Evolutionary conservation across 2,888 invertebrate genomes (phyloP).

Genomic region (Rhodophaea formosa): DNA sequence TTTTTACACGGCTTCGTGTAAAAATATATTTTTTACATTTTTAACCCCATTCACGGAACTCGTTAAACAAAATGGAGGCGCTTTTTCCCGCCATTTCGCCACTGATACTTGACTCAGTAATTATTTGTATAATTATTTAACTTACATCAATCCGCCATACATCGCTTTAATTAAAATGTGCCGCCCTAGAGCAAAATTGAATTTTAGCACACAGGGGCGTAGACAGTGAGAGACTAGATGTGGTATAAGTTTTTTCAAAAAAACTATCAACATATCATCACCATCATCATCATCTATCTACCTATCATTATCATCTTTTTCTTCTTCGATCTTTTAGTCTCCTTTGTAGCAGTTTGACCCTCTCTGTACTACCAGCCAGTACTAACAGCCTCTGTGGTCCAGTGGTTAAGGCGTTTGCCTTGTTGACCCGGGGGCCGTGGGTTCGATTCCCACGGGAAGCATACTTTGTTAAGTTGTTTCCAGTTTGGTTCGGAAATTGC

Average conservation of each 20-base stretch:
- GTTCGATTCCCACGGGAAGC: too few species aligned
- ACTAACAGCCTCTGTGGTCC: too few species aligned
- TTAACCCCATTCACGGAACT: not conserved
- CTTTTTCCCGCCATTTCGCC: not conserved
- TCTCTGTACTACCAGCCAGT: too few species aligned
- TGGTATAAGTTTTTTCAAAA: not conserved
- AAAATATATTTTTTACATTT: not conserved
- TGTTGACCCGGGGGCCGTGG: too few species aligned
- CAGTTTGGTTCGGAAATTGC: too few species aligned
- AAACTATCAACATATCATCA: too few species aligned
- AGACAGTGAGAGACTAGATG: not conserved
- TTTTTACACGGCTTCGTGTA: not conserved
- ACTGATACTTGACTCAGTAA: not conserved
- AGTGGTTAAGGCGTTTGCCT: too few species aligned
- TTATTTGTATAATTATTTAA: conserved; percentile 10
- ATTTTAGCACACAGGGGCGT: conserved; percentile 4
- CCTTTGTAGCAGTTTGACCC: too few species aligned
- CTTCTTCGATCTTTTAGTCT: too few species aligned
- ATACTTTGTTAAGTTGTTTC: too few species aligned
- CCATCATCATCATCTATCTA: too few species aligned
- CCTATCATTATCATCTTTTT: too few species aligned
- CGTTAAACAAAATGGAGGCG: not conserved
- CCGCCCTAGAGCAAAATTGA: conserved; percentile 2
- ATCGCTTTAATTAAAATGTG: conserved; percentile 10
- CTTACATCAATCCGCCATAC: conserved; percentile 9